phyloP scores from a whole-genome alignment of 2,797 vertebrate genomes.

The Malurus leucopterus region DNA sequence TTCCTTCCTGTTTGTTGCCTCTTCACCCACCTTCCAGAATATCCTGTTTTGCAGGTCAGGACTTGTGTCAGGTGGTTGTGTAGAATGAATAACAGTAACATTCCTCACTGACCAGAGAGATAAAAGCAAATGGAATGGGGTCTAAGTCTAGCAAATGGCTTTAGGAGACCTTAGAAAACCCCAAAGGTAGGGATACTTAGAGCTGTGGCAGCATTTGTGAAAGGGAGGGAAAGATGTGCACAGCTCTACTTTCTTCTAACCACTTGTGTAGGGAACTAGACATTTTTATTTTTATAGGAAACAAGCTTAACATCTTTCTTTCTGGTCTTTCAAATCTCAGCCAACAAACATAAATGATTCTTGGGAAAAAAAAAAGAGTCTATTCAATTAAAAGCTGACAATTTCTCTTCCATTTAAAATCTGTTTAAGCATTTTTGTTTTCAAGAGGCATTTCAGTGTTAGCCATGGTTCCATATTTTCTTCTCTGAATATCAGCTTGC shows the following conservation, averaged over 20 bases:
- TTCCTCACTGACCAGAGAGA: neutral
- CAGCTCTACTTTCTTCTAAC: neutral
- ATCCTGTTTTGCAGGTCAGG: neutral
- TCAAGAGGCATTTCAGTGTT: neutral
- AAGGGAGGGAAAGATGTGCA: neutral
- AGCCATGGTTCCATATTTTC: neutral
- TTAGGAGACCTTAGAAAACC: neutral
- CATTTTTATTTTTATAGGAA: neutral
- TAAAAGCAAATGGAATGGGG: neutral
- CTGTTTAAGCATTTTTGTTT: neutral
- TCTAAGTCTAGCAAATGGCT: neutral
- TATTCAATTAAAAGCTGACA: neutral
- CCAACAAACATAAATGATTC: neutral
- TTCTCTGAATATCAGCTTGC: neutral
- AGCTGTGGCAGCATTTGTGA: accelerated
- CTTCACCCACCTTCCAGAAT: neutral
- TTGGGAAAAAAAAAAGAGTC: neutral
- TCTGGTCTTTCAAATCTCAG: neutral
- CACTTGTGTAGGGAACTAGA: accelerated
- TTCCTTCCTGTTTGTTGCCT: neutral
- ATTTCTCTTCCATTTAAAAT: neutral
- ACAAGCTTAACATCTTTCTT: neutral
- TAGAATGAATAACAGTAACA: neutral
- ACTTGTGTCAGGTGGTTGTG: neutral
- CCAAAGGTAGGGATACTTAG: neutral